phyloP scores from a whole-genome alignment of 53 echinoderm and acorn worm genomes.

The Pentamera pediparva region DNA sequence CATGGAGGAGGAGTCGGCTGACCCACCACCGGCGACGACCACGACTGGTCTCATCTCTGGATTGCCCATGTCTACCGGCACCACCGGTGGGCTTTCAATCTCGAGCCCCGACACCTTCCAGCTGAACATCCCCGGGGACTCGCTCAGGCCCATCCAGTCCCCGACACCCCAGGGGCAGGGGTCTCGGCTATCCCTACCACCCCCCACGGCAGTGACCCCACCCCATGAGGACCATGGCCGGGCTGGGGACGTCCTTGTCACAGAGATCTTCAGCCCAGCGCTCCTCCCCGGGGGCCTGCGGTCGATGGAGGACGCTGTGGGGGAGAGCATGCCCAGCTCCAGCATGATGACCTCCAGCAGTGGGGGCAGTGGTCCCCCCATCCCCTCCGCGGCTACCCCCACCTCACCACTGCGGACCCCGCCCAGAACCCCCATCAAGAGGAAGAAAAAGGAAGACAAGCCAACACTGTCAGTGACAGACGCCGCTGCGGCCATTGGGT shows the following conservation, averaged over 20 bases:
- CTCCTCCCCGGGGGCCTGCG: slow-evolving; percentile 13
- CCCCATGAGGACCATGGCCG: background rate
- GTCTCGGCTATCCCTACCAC: slow-evolving; percentile 9
- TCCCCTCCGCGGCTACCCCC: no score
- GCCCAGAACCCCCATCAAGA: background rate
- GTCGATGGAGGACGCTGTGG: slow-evolving; percentile 3
- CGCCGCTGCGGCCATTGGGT: slow-evolving; percentile 90
- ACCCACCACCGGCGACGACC: background rate
- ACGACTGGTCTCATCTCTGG: background rate
- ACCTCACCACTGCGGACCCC: no score
- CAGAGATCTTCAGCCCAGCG: slow-evolving; percentile 15
- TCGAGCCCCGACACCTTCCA: slow-evolving; percentile 27
- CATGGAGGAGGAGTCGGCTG: background rate
- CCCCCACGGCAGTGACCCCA: background rate
- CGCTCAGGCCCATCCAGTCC: slow-evolving; percentile 7
- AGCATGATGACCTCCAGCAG: slow-evolving; percentile 22
- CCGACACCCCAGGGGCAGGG: no score
- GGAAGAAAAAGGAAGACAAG: slow-evolving; percentile 30
- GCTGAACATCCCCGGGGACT: background rate
- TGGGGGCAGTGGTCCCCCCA: background rate
- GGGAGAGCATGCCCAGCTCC: slow-evolving; percentile 26
- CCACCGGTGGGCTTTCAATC: no score
- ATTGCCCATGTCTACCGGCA: background rate
- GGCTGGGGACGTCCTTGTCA: background rate
- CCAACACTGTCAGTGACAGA: slow-evolving; percentile 57